These are phyloP conservation scores for Beroe ovata DNA, from an alignment of 37 sponge, comb jelly and placozoan genomes.

Conservation along the genomic window DNA sequence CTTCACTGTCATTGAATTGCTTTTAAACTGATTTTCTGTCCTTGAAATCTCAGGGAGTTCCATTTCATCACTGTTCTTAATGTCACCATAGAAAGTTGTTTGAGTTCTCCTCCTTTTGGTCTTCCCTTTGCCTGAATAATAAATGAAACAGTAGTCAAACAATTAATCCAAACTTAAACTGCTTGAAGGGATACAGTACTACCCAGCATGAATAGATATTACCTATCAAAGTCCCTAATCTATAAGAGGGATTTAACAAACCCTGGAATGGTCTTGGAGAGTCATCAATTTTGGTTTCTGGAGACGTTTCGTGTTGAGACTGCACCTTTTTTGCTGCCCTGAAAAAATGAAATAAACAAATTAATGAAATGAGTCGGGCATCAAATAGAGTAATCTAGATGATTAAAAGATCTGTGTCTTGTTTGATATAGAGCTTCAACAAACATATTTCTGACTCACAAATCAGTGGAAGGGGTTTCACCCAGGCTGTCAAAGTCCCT, in stretches of 20 bases:
- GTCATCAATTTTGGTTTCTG: no score
- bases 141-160: no score
- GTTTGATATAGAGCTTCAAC: not conserved
- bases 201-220: no score
- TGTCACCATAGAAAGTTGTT: slow-evolving; percentile 20
- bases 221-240: no score
- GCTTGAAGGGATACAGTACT: no score
- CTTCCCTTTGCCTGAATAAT: no score
- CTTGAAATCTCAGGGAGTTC: not conserved
- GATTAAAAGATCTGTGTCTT: not conserved
- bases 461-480: not conserved
- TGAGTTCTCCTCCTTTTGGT: not conserved
- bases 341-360: not conserved
- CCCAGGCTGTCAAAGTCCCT: slow-evolving; percentile 56
- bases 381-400: not conserved
- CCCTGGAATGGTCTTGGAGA: no score
- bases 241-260: no score
- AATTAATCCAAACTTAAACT: no score
- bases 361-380: not conserved
- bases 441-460: not conserved
- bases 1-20: not conserved
- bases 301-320: no score
- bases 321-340: no score
- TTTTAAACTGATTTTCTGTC: not conserved
- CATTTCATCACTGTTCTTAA: not conserved